phyloP scores from a whole-genome alignment of 2,797 vertebrate genomes.

The Paratrypauchen microcephalus region DNA sequence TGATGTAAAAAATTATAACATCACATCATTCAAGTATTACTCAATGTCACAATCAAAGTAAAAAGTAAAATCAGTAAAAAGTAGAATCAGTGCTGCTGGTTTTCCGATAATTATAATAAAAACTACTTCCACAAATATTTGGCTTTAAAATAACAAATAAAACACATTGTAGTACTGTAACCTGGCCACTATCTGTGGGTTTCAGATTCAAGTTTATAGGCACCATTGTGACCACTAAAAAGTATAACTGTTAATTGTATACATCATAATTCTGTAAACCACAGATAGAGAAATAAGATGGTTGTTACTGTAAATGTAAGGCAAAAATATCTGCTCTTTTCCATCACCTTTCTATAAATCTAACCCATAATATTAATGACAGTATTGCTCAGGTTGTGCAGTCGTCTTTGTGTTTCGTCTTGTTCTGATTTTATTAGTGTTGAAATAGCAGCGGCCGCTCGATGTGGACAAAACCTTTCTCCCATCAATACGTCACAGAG shows the following conservation, averaged over 20 bases:
- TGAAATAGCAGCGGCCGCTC: constrained; percentile 53
- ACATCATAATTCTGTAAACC: neutral
- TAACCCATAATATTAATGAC: constrained; percentile 81
- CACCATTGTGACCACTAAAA: neutral
- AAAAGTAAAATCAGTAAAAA: too few relatives aligned
- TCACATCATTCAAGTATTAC: neutral
- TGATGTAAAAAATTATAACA: neutral
- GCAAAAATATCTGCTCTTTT: neutral
- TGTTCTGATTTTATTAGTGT: constrained; percentile 66
- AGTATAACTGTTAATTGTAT: neutral
- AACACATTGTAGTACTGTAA: neutral
- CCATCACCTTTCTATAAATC: neutral
- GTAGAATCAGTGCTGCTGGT: too few relatives aligned
- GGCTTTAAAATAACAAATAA: neutral
- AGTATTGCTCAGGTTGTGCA: constrained; percentile 80
- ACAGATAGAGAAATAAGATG: neutral
- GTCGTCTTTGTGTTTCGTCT: constrained; percentile 62
- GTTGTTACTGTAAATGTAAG: neutral
- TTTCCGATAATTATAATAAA: neutral
- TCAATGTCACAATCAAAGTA: too few relatives aligned
- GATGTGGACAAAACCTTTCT: constrained; percentile 80
- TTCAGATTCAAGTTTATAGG: neutral
- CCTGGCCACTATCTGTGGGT: neutral
- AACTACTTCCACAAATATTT: neutral
- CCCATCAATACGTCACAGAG: constrained; percentile 76